phyloP scores from a whole-genome alignment of 2,888 invertebrate genomes.

The Microdon myrmicae region DNA sequence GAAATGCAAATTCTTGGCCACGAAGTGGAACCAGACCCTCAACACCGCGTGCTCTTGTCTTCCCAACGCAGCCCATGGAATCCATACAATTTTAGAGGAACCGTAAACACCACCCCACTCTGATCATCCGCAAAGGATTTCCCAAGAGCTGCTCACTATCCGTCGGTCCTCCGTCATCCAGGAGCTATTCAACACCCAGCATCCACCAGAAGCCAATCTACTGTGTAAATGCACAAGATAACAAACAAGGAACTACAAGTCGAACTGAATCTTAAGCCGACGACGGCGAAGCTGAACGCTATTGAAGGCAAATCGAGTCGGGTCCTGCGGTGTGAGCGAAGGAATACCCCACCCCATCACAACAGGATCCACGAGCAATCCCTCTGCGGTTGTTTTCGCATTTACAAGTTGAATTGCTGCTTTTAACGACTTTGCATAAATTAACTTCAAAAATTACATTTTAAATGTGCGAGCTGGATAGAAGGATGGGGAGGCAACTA shows the following conservation, averaged over 20 bases:
- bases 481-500: constrained; percentile 2
- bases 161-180: too few species aligned
- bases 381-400: constrained; percentile 49
- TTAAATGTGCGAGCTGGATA: constrained; percentile 44
- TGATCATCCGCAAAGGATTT: constrained; percentile 35
- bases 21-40: too few species aligned
- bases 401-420: constrained; percentile 50
- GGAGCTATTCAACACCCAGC: too few species aligned
- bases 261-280: too few species aligned
- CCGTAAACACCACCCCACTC: constrained; percentile 22
- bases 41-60: too few species aligned
- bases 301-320: too few species aligned
- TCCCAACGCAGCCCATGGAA: too few species aligned
- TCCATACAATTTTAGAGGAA: constrained; percentile 15
- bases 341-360: too few species aligned
- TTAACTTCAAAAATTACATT: constrained; percentile 45
- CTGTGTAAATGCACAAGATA: constrained; percentile 32
- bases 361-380: constrained; percentile 32
- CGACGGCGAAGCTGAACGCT: too few species aligned
- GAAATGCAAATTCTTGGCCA: constrained; percentile 33
- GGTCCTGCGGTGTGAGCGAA: too few species aligned
- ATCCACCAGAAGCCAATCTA: too few species aligned
- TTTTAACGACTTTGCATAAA: constrained; percentile 52
- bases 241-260: constrained; percentile 22
- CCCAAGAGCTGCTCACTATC: too few species aligned